Percentiles rank a stretch among this genome's conserved stretches.
These are phyloP conservation scores for Macaca nemestrina DNA, from an alignment of 2,113 vertebrate species.

Conservation along the genomic window DNA sequence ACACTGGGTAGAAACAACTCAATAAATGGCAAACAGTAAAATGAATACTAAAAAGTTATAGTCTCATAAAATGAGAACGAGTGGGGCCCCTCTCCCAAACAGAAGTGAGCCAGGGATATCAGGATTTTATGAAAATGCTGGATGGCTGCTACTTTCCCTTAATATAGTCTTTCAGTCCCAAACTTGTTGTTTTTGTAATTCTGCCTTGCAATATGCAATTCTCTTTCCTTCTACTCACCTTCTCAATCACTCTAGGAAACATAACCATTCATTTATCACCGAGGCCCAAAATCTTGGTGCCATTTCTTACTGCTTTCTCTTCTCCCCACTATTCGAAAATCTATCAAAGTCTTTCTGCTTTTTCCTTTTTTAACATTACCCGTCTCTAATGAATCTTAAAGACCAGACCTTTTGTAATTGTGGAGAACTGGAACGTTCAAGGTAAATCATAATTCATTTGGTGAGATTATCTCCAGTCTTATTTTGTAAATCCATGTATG, in stretches of 20 bases:
- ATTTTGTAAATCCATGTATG: constrained; percentile 29
- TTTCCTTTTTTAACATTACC: constrained; percentile 23
- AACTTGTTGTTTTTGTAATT: constrained; percentile 33
- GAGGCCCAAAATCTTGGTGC: not conserved
- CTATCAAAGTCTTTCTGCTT: constrained; percentile 1
- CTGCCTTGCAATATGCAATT: not conserved
- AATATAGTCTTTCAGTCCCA: constrained; percentile 54
- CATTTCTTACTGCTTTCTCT: constrained; percentile 33
- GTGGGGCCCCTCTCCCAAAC: constrained; percentile 42
- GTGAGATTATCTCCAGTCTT: constrained; percentile 11
- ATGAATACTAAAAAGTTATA: constrained; percentile 76
- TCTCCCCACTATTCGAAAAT: constrained; percentile 5
- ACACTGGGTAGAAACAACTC: constrained; percentile 75
- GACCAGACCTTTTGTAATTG: not conserved
- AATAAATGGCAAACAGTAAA: constrained; percentile 75
- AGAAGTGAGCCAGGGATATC: constrained; percentile 37
- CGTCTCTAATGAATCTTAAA: constrained; percentile 25
- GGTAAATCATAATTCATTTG: constrained; percentile 45
- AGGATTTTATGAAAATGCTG: constrained; percentile 50
- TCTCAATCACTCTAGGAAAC: constrained; percentile 37
- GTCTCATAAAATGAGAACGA: constrained; percentile 73
- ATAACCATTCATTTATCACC: not conserved
- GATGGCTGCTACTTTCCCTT: constrained; percentile 40
- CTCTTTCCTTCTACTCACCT: constrained; percentile 8
- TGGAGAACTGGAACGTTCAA: not conserved